A percentile compares a stretch with the other conserved stretches of the same genome.
These are phyloP conservation scores for Plectropomus leopardus DNA, from an alignment of 2,113 vertebrate species.

Conservation along the genomic window DNA sequence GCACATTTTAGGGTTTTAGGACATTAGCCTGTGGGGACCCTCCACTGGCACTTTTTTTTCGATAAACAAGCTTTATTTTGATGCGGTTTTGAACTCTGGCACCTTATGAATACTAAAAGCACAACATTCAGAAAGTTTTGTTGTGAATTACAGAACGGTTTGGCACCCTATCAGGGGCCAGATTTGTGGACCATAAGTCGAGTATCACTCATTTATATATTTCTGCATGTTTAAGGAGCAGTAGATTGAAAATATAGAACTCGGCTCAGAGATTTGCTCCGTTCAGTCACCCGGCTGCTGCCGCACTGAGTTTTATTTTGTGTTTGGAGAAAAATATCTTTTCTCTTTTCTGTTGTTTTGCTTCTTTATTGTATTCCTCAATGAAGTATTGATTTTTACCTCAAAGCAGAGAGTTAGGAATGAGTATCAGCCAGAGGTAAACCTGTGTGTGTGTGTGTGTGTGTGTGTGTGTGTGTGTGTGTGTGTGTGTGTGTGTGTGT, in stretches of 20 bases:
- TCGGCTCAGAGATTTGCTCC: background rate
- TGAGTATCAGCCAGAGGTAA: conserved; percentile 26
- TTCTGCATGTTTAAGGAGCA: background rate
- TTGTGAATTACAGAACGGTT: too few species aligned
- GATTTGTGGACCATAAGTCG: too few species aligned
- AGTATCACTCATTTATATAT: too few species aligned
- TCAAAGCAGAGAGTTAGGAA: conserved; percentile 32
- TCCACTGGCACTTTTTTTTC: too few species aligned
- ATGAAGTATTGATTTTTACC: conserved; percentile 52
- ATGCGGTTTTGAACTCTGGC: too few species aligned
- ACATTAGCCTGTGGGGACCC: too few species aligned
- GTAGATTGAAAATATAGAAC: too few species aligned
- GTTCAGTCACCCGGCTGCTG: conserved; percentile 5
- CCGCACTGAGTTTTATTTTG: background rate
- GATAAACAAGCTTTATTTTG: too few species aligned
- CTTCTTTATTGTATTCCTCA: conserved; percentile 16
- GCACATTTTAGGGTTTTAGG: too few species aligned
- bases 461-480: background rate
- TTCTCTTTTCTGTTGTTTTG: conserved; percentile 15
- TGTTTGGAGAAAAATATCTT: background rate
- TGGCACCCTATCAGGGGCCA: too few species aligned
- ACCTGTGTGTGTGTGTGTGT: background rate
- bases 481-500: background rate
- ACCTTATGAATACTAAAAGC: too few species aligned
- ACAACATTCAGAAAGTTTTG: too few species aligned